Conservation (phyloP, 2,888 invertebrate species). For the Nipponacmea schrenckii region DNA sequence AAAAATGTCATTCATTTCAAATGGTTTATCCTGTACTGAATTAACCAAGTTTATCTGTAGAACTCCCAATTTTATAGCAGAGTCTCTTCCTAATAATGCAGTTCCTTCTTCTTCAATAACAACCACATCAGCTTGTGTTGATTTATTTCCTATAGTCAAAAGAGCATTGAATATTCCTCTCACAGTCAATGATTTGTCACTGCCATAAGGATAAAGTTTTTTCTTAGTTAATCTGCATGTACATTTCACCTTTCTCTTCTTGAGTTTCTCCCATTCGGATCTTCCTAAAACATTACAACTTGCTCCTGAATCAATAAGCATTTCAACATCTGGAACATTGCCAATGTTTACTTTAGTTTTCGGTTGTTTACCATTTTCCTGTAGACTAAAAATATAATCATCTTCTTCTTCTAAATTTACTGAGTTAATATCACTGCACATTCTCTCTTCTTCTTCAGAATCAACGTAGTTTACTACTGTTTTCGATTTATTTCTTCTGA, state of each 20-base stretch:
- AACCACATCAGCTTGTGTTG: not conserved
- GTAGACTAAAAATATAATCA: not conserved
- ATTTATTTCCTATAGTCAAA: slow-evolving; percentile 3
- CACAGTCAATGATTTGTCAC: not conserved
- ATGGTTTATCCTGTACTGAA: not conserved
- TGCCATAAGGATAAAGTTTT: not conserved
- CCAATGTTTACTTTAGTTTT: not conserved
- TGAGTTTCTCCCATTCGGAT: not conserved
- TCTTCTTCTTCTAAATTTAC: not conserved
- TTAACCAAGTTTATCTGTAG: slow-evolving; percentile 7
- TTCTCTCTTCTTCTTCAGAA: not conserved
- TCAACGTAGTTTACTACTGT: not conserved
- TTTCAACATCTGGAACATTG: slow-evolving; percentile 1
- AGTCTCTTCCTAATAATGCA: not conserved
- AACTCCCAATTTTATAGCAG: not conserved
- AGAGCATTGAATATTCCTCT: not conserved
- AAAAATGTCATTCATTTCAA: slow-evolving; percentile 1
- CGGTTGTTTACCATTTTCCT: not conserved
- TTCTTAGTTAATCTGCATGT: not conserved
- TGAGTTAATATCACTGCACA: not conserved
- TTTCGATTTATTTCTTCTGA: not conserved
- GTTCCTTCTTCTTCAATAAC: not conserved
- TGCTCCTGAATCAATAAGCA: not conserved
- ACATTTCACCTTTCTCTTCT: slow-evolving; percentile 2
- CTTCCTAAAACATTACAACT: not conserved